A percentile compares a stretch with the other conserved stretches of the same genome.
Evolutionary conservation across 2,888 invertebrate species (phyloP).

Genomic region (Acanthopleura granulata): DNA sequence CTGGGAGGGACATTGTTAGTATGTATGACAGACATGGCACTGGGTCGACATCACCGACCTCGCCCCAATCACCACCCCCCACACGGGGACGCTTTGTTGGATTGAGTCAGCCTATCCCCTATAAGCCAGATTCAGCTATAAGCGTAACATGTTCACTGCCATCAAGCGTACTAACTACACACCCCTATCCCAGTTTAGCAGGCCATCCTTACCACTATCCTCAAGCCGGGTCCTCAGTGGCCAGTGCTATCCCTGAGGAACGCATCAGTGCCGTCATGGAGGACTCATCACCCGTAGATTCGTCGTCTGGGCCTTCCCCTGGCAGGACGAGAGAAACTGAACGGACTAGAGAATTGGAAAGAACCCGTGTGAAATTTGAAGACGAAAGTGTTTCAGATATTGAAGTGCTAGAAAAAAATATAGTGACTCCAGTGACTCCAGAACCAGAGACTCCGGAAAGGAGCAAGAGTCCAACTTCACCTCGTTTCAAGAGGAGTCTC

Average conservation of each 20-base stretch:
- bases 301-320: background rate
- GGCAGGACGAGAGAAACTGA: background rate
- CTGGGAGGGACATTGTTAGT: background rate
- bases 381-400: background rate
- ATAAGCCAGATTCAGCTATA: conserved; percentile 47
- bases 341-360: too few relatives aligned
- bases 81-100: conserved; percentile 13
- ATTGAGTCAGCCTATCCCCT: conserved; percentile 17
- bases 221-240: background rate
- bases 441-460: background rate
- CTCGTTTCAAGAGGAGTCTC: conserved; percentile 1
- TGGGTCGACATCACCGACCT: conserved; percentile 5
- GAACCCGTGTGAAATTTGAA: too few relatives aligned
- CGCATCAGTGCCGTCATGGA: background rate
- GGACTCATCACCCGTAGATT: background rate
- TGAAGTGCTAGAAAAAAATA: background rate
- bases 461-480: conserved; percentile 15
- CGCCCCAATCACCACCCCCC: background rate
- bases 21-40: background rate
- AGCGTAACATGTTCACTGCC: conserved; percentile 52
- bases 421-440: background rate
- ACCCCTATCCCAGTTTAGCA: background rate
- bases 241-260: conserved; percentile 5
- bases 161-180: conserved; percentile 14
- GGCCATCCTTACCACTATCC: background rate